Evolutionary conservation across 2,797 vertebrate genomes (phyloP), one percentile per base, ranked within the genome.

Genomic region (Karalla daura): DNA sequence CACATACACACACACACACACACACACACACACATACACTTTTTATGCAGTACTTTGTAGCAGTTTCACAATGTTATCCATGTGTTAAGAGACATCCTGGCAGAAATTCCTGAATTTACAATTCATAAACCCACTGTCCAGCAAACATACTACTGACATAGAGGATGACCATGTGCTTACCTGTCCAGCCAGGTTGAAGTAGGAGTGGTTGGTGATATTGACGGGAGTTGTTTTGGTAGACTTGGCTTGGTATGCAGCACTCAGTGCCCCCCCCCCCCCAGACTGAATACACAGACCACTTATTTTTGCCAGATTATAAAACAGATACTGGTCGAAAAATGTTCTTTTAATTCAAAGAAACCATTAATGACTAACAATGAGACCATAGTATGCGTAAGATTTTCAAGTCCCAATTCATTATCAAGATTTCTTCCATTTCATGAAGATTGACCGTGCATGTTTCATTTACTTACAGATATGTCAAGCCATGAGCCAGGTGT

Each of bases 181-280:
- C 91, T 98, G 95, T 79, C 97, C 96, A 15, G 94, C 93, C 25
- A 99, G 88, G 88, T 99, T 99, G 86, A 99, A 99, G 78, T 98
- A 99, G 0, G 96, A 86, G 1, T 99, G 98, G 86, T 98, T 99
- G 63, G 98, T 98, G 69, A 99, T 90, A 86, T 84, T 99, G 83
- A 99, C 74, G 0, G 96, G 96, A 0, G 98, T 98, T 0, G 93
- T 94, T 86, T 91, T 94, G 72, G 83, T 96, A 45, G 92, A 91
- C 47, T 88, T 85, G 2, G 96, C 97, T 64, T 64, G 85, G 59
- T 97, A 99, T 63, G 94, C 94, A 84, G 95, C 84, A 23, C 80
- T 76, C 3, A 99, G 88, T 27, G 95, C n/a, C n/a, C n/a, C n/a
- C 95, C 63, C 89, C 83, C 0, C 91, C 95, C 21, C 89, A 51